Base-by-base conservation (phyloP, 2,113 vertebrate genomes). In the Apteryx owenii region DNA sequence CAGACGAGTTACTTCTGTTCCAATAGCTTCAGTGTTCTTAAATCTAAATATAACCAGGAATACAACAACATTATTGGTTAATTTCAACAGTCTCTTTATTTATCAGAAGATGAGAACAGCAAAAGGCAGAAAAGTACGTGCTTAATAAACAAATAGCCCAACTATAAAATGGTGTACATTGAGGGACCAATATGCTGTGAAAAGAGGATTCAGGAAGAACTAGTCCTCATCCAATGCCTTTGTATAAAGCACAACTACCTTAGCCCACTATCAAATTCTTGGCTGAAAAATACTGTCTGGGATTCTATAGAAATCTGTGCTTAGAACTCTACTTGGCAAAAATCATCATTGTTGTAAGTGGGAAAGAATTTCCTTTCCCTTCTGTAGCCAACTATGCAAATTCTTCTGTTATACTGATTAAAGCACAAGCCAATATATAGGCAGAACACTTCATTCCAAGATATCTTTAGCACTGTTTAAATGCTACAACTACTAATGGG, bases 11-110 rank as follows among this genome's bases (percentile, higher is more conserved):
- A 99, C 99, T 97, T 99, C 99, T 12, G 98, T 98, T 73, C 99
- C 99, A 36, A 99, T 99, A 36, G 99, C 99, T 95, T 99, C 99
- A 18, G 99, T 99, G 98, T 99, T 99, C 97, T 99, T 99, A 97
- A 99, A 99, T 91, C 99, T 99, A 89, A 21, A 70, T 77, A 64
- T 42, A 80, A 69, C 36, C 51, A 82, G 61, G 26, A 65, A 65
- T 14, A 58, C 12, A 94, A 2, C 1, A 51, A 28, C 13, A n/a
- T 21, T n/a, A 51, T 29, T 12, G 91, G 17, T 60, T 72, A 72
- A 33, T 21, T 29, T 11, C 71, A 26, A 58, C 23, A 28, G n/a
- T 10, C 40, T 66, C 40, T 64, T 88, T 89, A 38, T 58, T 83
- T 75, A 38, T 31, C 58, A 38, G 33, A 93, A 38, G n/a, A 66